Base-by-base conservation (phyloP, 2,888 invertebrate genomes). In the Adelognathus sp. region DNA sequence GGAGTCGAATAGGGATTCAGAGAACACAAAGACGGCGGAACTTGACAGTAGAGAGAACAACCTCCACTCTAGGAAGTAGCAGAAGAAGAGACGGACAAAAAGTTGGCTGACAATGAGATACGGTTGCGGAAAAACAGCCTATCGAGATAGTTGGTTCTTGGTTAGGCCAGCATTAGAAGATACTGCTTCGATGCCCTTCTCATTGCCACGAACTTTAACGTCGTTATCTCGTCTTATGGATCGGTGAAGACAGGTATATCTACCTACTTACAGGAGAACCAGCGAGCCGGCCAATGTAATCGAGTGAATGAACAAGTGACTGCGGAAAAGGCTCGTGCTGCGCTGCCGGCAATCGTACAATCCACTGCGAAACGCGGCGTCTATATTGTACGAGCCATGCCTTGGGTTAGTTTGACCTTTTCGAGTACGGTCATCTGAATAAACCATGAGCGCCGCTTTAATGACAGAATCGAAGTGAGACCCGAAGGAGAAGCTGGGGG, bases 281-380 rank as follows among this genome's bases (percentile, higher is more conserved):
- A 29, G 29, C n/a, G 29, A 67, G 54, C 63, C 33, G 54, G 67
- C 83, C 85, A 83, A 84, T 85, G 86, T 87, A 88, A 89, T 88
- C 87, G 87, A 87, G 84, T 84, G 87, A 88, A 88, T 86, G 88
- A 88, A 86, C 88, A 86, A 88, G 87, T 87, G 85, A 87, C 87
- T 87, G 86, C 80, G 71, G 87, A 86, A 86, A 84, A 80, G 21
- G 41, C 9, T 80, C 82, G 79, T 79, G 83, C 82, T 82, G 73
- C 75, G 82, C 80, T 80, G 66, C 71, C 74, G 79, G 76, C 82
- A 80, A 76, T 77, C 72, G 77, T 80, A 82, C 71, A 82, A 79
- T 73, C 81, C 72, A 82, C 50, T 24, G 5, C 21, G 24, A 24
- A 21, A 3, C 36, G 11, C 9, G 21, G 50, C 50, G 3, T 50